phyloP scores from a whole-genome alignment of 2,888 invertebrate genomes.

The Mellilla xanthometata region DNA sequence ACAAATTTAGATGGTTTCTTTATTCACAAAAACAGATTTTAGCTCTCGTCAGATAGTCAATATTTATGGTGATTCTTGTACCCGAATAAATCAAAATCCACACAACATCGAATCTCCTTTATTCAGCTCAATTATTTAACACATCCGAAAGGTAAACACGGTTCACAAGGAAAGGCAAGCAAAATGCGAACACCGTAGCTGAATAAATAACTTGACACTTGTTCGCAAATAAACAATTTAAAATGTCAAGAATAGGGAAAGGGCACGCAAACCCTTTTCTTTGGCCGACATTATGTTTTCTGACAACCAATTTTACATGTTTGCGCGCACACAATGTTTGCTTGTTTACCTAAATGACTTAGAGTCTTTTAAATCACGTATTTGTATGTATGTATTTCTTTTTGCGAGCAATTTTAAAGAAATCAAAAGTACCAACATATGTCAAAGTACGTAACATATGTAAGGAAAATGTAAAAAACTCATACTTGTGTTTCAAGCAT shows the following conservation, averaged over 20 bases:
- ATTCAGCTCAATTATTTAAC: slow-evolving; percentile 12
- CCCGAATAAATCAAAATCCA: not conserved
- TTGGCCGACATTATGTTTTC: slow-evolving; percentile 70
- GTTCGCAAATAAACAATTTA: slow-evolving; percentile 81
- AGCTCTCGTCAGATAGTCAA: too few relatives aligned
- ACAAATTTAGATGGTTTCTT: too few relatives aligned
- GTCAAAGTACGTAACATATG: too few relatives aligned
- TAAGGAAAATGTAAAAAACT: too few relatives aligned
- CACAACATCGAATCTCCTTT: slow-evolving; percentile 1
- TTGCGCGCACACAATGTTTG: slow-evolving; percentile 41
- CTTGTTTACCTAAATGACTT: too few relatives aligned
- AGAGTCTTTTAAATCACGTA: too few relatives aligned
- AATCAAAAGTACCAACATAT: too few relatives aligned
- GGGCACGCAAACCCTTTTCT: slow-evolving; percentile 71
- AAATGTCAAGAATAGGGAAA: slow-evolving; percentile 79
- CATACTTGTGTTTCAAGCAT: too few relatives aligned
- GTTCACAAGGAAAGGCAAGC: slow-evolving; percentile 4
- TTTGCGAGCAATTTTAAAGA: too few relatives aligned
- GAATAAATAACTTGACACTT: slow-evolving; percentile 80
- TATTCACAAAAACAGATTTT: too few relatives aligned
- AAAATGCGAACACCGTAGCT: slow-evolving; percentile 42
- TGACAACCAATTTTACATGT: slow-evolving; percentile 73
- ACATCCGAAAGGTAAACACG: slow-evolving; percentile 19
- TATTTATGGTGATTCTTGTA: too few relatives aligned
- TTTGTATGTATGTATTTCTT: too few relatives aligned